Percentiles rank a stretch among this genome's conserved stretches.
These are phyloP conservation scores for Metacarcinus magister DNA, from an alignment of 2,888 invertebrate species.

Conservation along the genomic window DNA sequence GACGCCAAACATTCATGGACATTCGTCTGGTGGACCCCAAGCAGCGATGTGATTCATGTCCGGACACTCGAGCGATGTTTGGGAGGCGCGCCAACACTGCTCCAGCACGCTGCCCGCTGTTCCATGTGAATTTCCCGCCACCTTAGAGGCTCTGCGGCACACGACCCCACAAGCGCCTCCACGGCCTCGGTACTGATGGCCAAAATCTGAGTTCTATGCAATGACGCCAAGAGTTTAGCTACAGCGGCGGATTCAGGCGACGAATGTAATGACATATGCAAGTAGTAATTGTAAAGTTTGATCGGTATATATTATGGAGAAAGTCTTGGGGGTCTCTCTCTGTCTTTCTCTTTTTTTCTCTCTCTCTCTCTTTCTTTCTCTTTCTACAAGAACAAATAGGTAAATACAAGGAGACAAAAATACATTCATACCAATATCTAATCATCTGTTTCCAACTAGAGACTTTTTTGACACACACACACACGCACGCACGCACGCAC, in stretches of 20 bases:
- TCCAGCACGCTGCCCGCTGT: background rate
- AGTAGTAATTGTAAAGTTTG: no score
- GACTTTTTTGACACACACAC: background rate
- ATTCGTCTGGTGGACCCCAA: background rate
- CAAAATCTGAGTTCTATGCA: background rate
- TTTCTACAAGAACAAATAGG: no score
- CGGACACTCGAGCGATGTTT: constrained; percentile 4
- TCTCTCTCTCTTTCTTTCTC: no score
- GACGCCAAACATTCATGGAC: background rate
- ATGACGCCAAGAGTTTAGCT: background rate
- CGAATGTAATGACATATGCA: no score
- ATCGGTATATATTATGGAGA: no score
- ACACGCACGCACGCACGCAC: background rate
- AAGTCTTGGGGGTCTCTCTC: no score
- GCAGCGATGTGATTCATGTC: background rate
- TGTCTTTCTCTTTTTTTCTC: no score
- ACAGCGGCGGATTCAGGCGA: no score
- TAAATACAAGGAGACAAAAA: no score
- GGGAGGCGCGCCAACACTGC: constrained; percentile 4
- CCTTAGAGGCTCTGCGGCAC: background rate
- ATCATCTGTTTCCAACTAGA: no score
- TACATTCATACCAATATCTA: no score
- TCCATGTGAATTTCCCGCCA: background rate
- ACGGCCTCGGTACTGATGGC: no score
- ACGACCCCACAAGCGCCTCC: background rate